Percentiles rank a stretch among this genome's conserved stretches.
These are phyloP conservation scores for Parnassius smintheus DNA, from an alignment of 2,888 invertebrate species.

Conservation along the genomic window DNA sequence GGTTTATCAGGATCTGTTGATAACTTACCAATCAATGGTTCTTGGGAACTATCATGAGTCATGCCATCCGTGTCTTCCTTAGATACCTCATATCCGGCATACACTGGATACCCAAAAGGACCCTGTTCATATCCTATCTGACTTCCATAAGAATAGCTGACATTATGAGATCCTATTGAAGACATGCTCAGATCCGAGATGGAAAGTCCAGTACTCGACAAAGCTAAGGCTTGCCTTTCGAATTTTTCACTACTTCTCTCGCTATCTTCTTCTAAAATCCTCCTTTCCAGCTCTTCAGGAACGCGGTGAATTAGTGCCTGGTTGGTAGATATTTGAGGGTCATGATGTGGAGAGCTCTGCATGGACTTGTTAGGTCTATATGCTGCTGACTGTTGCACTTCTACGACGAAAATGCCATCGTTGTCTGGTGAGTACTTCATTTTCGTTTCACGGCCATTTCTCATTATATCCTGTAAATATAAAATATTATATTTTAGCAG, in stretches of 20 bases:
- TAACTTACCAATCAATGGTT: conserved; percentile 72
- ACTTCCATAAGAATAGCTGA: conserved; percentile 89
- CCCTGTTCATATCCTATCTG: conserved; percentile 89
- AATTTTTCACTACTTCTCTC: conserved; percentile 55
- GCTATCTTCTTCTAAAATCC: conserved; percentile 56
- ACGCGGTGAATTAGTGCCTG: conserved; percentile 71
- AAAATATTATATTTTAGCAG: background rate
- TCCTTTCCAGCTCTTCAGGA: conserved; percentile 65
- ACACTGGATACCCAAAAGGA: conserved; percentile 85
- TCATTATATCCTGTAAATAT: conserved; percentile 83
- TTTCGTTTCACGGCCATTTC: conserved; percentile 86
- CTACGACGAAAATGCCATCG: conserved; percentile 88
- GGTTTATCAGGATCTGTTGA: conserved; percentile 82
- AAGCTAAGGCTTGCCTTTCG: conserved; percentile 71
- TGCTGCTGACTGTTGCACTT: conserved; percentile 78
- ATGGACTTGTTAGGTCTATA: conserved; percentile 61
- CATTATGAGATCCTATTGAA: conserved; percentile 86
- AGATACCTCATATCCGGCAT: conserved; percentile 79
- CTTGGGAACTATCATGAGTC: conserved; percentile 68
- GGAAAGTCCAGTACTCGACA: conserved; percentile 88
- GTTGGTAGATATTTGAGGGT: conserved; percentile 73
- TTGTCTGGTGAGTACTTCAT: conserved; percentile 88
- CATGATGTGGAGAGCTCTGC: conserved; percentile 58
- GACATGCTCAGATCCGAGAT: conserved; percentile 90
- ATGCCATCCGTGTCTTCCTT: conserved; percentile 62